Conservation (phyloP, 2,113 vertebrate species). For the Labeo catla region DNA sequence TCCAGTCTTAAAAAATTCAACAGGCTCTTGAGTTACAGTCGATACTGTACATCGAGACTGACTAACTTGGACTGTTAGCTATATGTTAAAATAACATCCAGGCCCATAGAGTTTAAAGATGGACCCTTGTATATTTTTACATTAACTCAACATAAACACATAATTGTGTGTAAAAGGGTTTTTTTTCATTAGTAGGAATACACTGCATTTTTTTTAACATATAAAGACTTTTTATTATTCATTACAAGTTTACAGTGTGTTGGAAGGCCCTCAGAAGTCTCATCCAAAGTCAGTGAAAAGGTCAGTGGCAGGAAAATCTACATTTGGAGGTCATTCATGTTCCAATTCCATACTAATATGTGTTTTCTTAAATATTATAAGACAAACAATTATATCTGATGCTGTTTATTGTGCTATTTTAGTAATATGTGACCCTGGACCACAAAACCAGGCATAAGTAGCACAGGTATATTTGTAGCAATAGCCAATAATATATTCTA, state of each 20-base stretch:
- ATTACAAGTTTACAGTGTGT: slow-evolving; percentile 50
- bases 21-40: slow-evolving; percentile 9
- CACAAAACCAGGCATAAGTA: no score
- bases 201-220: not conserved
- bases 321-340: not conserved
- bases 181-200: not conserved
- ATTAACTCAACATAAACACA: not conserved
- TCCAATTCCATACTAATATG: not conserved
- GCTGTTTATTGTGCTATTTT: not conserved
- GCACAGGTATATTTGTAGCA: no score
- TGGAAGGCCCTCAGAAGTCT: slow-evolving; percentile 46
- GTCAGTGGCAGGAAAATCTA: not conserved
- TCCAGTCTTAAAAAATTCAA: not conserved
- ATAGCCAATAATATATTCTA: no score
- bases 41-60: not conserved
- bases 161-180: not conserved
- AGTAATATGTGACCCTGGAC: not conserved
- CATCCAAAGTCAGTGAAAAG: slow-evolving; percentile 41
- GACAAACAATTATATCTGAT: not conserved
- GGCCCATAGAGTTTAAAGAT: not conserved
- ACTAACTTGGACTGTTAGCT: not conserved
- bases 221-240: not conserved
- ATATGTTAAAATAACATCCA: not conserved
- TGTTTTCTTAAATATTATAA: not conserved
- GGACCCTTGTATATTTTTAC: not conserved